Conservation (phyloP, 2,797 vertebrate species). For the Arrhamphus sclerolepis region DNA sequence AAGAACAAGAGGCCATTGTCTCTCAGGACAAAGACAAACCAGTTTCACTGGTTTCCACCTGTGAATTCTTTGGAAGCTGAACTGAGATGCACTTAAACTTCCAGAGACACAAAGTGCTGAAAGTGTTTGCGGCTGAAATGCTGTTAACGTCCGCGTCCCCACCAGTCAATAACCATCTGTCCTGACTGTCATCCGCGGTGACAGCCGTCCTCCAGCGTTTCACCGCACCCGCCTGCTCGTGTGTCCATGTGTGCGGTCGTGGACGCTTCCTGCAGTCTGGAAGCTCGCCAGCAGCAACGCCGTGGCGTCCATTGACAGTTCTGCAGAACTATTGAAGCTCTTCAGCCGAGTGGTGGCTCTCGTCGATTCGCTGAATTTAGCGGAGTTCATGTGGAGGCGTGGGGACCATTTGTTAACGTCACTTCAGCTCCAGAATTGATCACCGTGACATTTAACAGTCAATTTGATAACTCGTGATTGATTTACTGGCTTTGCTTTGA, state of each 20-base stretch:
- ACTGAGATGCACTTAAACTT: too few species aligned
- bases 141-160: slow-evolving; percentile 35
- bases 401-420: slow-evolving; percentile 8
- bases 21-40: too few species aligned
- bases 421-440: slow-evolving; percentile 23
- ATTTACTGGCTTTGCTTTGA: slow-evolving; percentile 8
- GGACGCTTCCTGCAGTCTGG: slow-evolving; percentile 41
- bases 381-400: slow-evolving; percentile 23
- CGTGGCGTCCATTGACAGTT: slow-evolving; percentile 42
- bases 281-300: slow-evolving; percentile 53
- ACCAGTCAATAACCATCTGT: slow-evolving; percentile 55
- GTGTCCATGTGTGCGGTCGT: slow-evolving; percentile 22
- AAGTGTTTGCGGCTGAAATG: slow-evolving; percentile 32
- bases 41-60: too few species aligned
- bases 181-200: slow-evolving; percentile 51
- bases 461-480: slow-evolving; percentile 12
- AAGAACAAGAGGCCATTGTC: too few species aligned
- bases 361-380: slow-evolving; percentile 56
- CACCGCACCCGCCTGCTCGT: slow-evolving; percentile 15
- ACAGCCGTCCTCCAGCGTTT: slow-evolving; percentile 50
- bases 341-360: slow-evolving; percentile 26
- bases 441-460: slow-evolving; percentile 12
- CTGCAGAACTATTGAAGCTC: slow-evolving; percentile 50
- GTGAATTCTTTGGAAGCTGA: too few species aligned
- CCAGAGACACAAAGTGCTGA: slow-evolving; percentile 21